A percentile compares a stretch with the other conserved stretches of the same genome.
Conservation (phyloP, 2,113 vertebrate species). For the Corvus cornix region DNA sequence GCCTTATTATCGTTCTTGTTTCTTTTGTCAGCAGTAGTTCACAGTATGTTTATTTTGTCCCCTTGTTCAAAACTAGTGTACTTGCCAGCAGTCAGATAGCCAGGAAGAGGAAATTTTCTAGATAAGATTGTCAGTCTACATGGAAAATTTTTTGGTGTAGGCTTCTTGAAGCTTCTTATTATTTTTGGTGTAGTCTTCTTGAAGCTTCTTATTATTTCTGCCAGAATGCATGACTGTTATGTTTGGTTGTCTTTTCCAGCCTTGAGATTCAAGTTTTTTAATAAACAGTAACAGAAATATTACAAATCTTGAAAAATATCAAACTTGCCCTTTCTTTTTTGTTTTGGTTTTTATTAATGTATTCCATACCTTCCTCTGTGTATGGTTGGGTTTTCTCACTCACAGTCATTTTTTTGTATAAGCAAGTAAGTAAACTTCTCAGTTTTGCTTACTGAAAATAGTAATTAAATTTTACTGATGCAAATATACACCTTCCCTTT, state of each 20-base stretch:
- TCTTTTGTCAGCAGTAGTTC: neutral
- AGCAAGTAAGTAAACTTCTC: neutral
- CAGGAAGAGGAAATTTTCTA: neutral
- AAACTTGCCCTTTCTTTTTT: neutral
- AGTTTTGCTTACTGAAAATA: neutral
- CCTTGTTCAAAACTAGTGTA: neutral
- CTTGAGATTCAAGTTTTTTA: neutral
- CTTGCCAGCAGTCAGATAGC: neutral
- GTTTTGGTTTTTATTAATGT: neutral
- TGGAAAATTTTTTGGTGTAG: neutral
- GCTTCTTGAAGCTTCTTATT: neutral
- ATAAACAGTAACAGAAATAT: neutral
- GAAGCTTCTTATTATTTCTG: neutral
- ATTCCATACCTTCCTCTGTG: neutral
- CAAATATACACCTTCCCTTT: neutral
- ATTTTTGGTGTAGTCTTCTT: neutral
- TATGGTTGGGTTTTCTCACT: neutral
- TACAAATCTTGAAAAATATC: neutral
- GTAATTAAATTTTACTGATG: neutral
- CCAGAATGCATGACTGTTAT: neutral
- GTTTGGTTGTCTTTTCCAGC: neutral
- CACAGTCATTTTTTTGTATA: neutral
- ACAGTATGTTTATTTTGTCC: neutral
- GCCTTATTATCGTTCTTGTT: neutral
- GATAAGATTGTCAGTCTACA: neutral